phyloP scores from a whole-genome alignment of 2,888 invertebrate species.

The Neelides folsomi region DNA sequence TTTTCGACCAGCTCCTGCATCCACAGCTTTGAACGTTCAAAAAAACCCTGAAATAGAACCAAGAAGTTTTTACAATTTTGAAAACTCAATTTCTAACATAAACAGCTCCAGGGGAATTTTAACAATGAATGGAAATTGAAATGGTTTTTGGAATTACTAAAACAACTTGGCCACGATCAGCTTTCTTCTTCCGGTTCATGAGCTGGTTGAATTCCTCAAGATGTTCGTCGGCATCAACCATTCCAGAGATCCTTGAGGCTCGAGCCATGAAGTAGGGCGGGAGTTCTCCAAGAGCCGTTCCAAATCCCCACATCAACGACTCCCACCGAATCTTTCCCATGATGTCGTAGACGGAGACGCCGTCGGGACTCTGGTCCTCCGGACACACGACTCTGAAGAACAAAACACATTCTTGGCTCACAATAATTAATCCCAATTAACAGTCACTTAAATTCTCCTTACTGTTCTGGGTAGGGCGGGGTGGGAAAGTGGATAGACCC shows the following conservation, averaged over 20 bases:
- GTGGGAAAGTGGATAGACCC: conserved; percentile 85
- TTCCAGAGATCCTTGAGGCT: conserved; percentile 57
- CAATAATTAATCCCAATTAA: background rate
- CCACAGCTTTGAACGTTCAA: conserved; percentile 67
- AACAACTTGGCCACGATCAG: conserved; percentile 38
- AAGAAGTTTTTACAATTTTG: background rate
- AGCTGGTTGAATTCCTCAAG: conserved; percentile 60
- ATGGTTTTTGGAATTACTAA: no score
- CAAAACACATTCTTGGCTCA: background rate
- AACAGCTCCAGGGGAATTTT: no score
- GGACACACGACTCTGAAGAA: conserved; percentile 78
- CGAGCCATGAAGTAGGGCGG: conserved; percentile 99
- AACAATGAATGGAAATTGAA: no score
- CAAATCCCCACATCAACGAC: conserved; percentile 94
- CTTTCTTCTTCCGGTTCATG: conserved; percentile 44
- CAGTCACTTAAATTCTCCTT: conserved; percentile 36
- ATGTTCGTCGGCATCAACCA: conserved; percentile 55
- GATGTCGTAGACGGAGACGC: conserved; percentile 64
- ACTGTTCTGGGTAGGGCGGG: conserved; percentile 97
- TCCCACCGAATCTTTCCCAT: conserved; percentile 60
- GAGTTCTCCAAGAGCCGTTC: conserved; percentile 96
- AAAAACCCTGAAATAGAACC: conserved; percentile 41
- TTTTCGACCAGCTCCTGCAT: conserved; percentile 80
- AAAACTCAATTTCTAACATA: no score
- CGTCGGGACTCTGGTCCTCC: conserved; percentile 40